Conservation (phyloP, 2,888 invertebrate species). For the Epinotia nisella region DNA sequence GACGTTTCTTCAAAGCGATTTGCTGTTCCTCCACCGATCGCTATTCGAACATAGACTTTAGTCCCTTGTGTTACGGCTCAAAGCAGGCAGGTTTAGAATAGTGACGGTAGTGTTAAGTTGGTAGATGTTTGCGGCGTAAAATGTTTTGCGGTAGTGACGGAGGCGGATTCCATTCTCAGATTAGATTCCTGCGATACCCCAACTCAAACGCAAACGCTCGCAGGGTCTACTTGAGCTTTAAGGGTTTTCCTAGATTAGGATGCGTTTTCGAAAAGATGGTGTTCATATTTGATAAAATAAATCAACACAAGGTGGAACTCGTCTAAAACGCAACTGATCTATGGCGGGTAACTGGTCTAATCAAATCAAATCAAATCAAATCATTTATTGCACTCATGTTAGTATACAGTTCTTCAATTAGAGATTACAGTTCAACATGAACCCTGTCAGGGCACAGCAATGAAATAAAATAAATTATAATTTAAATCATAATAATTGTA, state of each 20-base stretch:
- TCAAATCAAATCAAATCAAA: no score
- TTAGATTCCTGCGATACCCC: conserved; percentile 45
- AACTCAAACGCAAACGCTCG: conserved; percentile 37
- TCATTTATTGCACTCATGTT: no score
- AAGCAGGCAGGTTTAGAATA: not conserved
- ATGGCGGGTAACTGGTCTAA: no score
- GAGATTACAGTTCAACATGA: no score
- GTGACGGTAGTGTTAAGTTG: conserved; percentile 5
- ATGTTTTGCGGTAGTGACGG: conserved; percentile 43
- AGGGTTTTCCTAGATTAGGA: not conserved
- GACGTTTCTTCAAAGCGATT: conserved; percentile 8
- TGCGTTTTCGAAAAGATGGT: not conserved
- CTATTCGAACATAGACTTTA: conserved; percentile 1
- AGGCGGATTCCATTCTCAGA: conserved; percentile 45
- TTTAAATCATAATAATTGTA: no score
- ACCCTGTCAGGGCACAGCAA: no score
- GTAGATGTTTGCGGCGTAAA: conserved; percentile 25
- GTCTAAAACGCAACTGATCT: no score
- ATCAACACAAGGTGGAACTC: no score
- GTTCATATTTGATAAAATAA: no score
- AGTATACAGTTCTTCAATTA: no score
- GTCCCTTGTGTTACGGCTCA: not conserved
- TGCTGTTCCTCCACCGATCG: not conserved
- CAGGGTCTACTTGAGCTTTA: not conserved
- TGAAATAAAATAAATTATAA: no score